A percentile compares a stretch with the other conserved stretches of the same genome.
Evolutionary conservation across 2,113 vertebrate genomes (phyloP).

Genomic region (Ranitomeya variabilis): DNA sequence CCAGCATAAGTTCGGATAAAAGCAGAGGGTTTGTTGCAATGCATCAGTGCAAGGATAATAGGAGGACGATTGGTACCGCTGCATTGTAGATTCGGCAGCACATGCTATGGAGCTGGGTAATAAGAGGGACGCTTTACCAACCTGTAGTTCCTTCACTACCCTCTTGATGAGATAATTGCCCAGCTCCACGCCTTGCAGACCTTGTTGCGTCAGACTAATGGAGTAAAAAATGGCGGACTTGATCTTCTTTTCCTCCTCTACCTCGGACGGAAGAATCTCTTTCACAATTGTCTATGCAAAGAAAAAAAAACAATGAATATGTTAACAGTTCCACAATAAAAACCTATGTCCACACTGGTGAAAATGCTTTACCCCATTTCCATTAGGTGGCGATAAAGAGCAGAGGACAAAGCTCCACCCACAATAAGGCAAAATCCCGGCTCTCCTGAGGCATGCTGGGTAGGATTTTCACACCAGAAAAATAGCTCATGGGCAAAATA

Average conservation of each 20-base stretch:
- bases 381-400: background rate
- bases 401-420: background rate
- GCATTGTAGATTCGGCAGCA: background rate
- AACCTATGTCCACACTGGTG: background rate
- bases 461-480: background rate
- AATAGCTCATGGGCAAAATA: too few species aligned
- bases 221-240: slow-evolving; percentile 92
- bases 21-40: too few species aligned
- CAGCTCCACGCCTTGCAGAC: slow-evolving; percentile 93
- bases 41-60: too few species aligned
- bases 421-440: background rate
- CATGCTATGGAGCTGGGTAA: background rate
- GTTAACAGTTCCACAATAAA: background rate
- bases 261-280: slow-evolving; percentile 75
- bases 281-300: slow-evolving; percentile 84
- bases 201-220: slow-evolving; percentile 89
- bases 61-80: too few species aligned
- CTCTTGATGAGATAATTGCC: slow-evolving; percentile 93
- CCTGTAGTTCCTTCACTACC: slow-evolving; percentile 92
- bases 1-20: too few species aligned
- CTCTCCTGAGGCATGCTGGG: background rate
- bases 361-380: background rate
- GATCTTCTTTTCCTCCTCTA: slow-evolving; percentile 81
- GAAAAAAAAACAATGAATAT: background rate
- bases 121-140: slow-evolving; percentile 63